These are phyloP conservation scores for Recurvirostra avosetta DNA, from an alignment of 2,113 vertebrate species.

Conservation along the genomic window DNA sequence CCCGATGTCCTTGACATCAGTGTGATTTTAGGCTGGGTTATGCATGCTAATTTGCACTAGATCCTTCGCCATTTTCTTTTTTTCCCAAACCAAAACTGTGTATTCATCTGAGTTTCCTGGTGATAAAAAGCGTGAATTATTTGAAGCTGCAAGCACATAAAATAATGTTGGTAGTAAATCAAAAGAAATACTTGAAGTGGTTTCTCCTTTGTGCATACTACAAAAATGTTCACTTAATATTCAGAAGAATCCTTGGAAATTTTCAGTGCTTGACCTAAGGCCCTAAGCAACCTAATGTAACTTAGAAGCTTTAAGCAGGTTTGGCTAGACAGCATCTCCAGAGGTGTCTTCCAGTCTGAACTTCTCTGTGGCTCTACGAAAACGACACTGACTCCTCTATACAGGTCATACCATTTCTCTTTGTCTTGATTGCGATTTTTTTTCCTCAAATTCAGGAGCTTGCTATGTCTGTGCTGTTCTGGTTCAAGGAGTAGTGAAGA, in stretches of 20 bases:
- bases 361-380: not conserved
- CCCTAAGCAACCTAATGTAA: not conserved
- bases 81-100: not conserved
- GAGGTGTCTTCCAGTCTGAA: not conserved
- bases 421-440: not conserved
- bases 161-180: not conserved
- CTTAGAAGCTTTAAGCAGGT: not conserved
- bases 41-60: not conserved
- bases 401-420: not conserved
- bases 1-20: not conserved
- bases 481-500: not conserved
- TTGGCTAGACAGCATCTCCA: not conserved
- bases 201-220: not conserved
- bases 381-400: not conserved
- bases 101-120: not conserved
- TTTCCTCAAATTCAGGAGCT: not conserved
- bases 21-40: not conserved
- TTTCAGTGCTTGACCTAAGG: not conserved
- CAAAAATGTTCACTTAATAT: not conserved
- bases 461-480: not conserved
- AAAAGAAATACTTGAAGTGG: not conserved
- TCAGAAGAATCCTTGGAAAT: not conserved
- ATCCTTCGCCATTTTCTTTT: not conserved
- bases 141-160: not conserved
- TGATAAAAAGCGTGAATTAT: not conserved